phyloP scores from a whole-genome alignment of 2,888 invertebrate genomes.

The Eueremaeus valkanovi region DNA sequence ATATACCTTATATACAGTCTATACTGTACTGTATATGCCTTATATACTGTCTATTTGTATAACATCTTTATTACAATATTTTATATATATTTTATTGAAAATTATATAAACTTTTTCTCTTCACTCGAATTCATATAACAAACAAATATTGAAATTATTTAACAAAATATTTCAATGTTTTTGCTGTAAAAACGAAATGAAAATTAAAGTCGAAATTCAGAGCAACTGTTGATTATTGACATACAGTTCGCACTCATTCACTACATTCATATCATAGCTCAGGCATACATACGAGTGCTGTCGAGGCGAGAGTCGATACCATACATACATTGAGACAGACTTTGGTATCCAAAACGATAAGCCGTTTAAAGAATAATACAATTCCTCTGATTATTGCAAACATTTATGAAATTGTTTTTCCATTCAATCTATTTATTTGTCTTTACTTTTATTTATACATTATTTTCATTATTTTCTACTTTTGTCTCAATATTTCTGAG shows the following conservation, averaged over 20 bases:
- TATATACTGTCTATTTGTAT: too few species aligned
- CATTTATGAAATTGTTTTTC: not conserved
- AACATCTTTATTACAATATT: too few species aligned
- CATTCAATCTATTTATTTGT: not conserved
- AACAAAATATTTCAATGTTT: too few species aligned
- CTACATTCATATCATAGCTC: not conserved
- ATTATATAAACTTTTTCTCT: too few species aligned
- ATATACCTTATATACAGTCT: too few species aligned
- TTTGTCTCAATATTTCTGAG: not conserved
- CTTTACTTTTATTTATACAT: not conserved
- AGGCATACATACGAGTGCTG: too few species aligned
- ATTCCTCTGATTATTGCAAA: not conserved
- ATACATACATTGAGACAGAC: not conserved
- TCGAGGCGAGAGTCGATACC: not conserved
- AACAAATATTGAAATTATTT: not conserved
- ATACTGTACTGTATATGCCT: too few species aligned
- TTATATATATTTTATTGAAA: too few species aligned
- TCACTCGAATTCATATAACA: too few species aligned
- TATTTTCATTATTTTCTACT: not conserved
- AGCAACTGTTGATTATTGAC: constrained; percentile 9
- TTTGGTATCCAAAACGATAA: not conserved
- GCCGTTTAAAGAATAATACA: not conserved
- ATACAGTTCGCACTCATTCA: constrained; percentile 9
- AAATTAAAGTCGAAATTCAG: not conserved
- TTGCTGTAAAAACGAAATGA: too few species aligned